These are phyloP conservation scores for Trinectes maculatus DNA, from an alignment of 2,113 vertebrate species.

Conservation along the genomic window DNA sequence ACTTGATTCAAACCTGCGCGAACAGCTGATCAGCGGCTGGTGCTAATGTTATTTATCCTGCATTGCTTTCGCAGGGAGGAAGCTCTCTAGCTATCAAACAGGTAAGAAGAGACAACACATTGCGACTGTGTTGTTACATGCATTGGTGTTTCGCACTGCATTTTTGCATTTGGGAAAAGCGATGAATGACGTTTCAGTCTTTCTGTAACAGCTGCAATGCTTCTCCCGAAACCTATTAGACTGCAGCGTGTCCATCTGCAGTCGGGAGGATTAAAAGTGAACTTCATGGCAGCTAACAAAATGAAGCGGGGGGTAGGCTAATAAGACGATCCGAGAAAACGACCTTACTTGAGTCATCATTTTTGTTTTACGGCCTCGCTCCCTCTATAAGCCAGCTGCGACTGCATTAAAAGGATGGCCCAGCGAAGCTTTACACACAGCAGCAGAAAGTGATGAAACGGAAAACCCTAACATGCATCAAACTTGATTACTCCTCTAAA, in stretches of 20 bases:
- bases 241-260: not conserved
- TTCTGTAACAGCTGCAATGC: slow-evolving; percentile 10
- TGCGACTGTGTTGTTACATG: slow-evolving; percentile 5
- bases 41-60: slow-evolving; percentile 8
- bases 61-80: slow-evolving; percentile 5
- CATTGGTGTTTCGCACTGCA: slow-evolving; percentile 7
- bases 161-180: not conserved
- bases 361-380: slow-evolving; percentile 6
- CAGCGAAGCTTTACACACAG: not conserved
- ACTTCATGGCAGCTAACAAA: not conserved
- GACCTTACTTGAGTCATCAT: slow-evolving; percentile 9
- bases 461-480: not conserved
- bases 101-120: not conserved
- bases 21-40: slow-evolving; percentile 48
- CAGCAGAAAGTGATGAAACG: not conserved
- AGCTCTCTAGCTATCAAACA: not conserved
- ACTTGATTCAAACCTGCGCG: slow-evolving; percentile 40
- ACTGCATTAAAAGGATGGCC: not conserved
- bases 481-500: not conserved
- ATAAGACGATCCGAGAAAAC: slow-evolving; percentile 1
- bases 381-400: not conserved
- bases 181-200: not conserved
- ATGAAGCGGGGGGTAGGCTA: slow-evolving; percentile 4
- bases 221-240: not conserved
- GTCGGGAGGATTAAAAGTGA: not conserved